Base-by-base conservation (phyloP, 2,888 invertebrate species). In the Bursaphelenchus okinawaensis region DNA sequence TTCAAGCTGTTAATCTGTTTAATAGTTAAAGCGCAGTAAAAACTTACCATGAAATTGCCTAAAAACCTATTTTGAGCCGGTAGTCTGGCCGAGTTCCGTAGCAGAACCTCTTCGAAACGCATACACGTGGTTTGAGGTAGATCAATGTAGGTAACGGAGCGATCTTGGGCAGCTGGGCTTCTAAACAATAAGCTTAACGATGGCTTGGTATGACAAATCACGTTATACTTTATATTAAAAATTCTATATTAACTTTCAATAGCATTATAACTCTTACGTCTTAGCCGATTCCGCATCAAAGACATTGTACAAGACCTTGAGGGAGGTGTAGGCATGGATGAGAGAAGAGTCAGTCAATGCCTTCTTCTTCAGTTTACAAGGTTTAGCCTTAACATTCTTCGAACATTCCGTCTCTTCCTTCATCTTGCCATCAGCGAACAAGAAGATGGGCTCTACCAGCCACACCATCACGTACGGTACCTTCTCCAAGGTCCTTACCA, bases 391-490 rank as follows among this genome's bases (percentile, higher is more conserved):
- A n/a, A n/a, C n/a, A n/a, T 40, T 40, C n/a, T 40, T 40, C 28
- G 29, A 40, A 9, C 40, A 50, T 7, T 59, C 19, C n/a, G 19
- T 19, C 9, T 59, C 60, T 59, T 59, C 60, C 22, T 22, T 27
- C 52, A 59, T 31, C 28, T 29, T 22, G 16, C 60, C 60, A 22
- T 50, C 60, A 4, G 51, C 60, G 24, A 59, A 59, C 16, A 59
- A 31, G 23, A 59, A 59, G 51, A 59, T 59, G 50, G 60, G 60
- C 20, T 59, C 60, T 20, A 59, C 40, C 60, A 59, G 60, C 60
- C 60, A 59, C 56, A 56, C 56, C 19, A 59, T n/a, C n/a, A 59
- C 12, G 22, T 59, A 59, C 3, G 60, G 31, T 4, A 19, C 52
- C 16, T 27, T 22, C 9, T 29, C 60, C 24, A 22, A 40, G 20